These are phyloP conservation scores for Phyllotis vaccarum DNA, from an alignment of 2,797 vertebrate genomes.

Conservation along the genomic window DNA sequence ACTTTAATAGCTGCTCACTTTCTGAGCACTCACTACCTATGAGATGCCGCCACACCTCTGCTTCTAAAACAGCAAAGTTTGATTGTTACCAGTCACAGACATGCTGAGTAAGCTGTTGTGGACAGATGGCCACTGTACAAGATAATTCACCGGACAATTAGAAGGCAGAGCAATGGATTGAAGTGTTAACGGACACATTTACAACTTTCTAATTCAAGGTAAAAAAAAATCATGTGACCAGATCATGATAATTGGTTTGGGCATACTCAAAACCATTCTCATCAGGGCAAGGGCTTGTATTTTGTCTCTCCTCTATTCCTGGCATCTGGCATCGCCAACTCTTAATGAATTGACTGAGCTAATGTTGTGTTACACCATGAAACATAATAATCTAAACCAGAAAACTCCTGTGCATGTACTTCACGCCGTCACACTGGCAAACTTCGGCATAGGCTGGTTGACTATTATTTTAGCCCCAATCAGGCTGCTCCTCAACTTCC, in stretches of 20 bases:
- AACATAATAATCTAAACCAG: slow-evolving; percentile 8
- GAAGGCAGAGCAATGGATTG: not conserved
- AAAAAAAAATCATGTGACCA: not conserved
- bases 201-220: not conserved
- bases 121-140: not conserved
- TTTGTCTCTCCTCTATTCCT: not conserved
- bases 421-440: not conserved
- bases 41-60: not conserved
- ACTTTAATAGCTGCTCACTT: not conserved
- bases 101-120: not conserved
- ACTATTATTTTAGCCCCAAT: not conserved
- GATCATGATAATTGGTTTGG: not conserved
- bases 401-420: not conserved
- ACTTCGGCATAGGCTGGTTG: not conserved
- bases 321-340: not conserved
- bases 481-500: not conserved
- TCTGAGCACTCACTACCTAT: not conserved
- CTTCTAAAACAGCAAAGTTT: not conserved
- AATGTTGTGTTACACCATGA: not conserved
- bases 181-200: not conserved
- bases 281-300: not conserved
- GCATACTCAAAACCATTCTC: not conserved
- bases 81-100: not conserved
- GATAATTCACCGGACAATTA: not conserved
- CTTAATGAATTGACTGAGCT: not conserved